Evolutionary conservation across 2,888 invertebrate genomes (phyloP).

Genomic region (Prostheceraeus crozeri): DNA sequence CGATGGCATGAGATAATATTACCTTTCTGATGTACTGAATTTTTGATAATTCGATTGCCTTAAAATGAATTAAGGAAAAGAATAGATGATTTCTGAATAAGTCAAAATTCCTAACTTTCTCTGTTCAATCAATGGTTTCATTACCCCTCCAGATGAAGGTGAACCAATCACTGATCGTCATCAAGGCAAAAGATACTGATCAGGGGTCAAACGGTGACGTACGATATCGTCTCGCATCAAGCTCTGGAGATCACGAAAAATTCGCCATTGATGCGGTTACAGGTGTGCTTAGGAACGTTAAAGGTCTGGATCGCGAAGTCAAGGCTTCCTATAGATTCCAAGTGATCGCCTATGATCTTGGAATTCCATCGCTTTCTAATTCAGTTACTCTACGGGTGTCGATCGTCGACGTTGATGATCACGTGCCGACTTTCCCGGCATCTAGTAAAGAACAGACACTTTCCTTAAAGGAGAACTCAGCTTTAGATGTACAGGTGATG

Average conservation of each 20-base stretch:
- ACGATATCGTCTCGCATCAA: not conserved
- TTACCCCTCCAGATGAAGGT: too few relatives aligned
- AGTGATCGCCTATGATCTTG: not conserved
- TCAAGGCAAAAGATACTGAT: not conserved
- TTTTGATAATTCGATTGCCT: too few relatives aligned
- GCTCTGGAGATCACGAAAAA: slow-evolving; percentile 5
- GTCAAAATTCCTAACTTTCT: too few relatives aligned
- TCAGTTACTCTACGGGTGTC: not conserved
- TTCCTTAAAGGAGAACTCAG: slow-evolving; percentile 8
- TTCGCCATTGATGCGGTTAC: slow-evolving; percentile 17
- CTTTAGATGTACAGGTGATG: not conserved
- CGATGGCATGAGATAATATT: too few relatives aligned
- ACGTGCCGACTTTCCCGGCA: not conserved
- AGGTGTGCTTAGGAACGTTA: not conserved
- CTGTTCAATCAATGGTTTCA: too few relatives aligned
- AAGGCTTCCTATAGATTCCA: slow-evolving; percentile 4
- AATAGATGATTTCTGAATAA: too few relatives aligned
- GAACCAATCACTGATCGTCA: not conserved
- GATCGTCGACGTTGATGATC: slow-evolving; percentile 2
- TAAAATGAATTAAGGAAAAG: too few relatives aligned
- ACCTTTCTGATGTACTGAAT: too few relatives aligned
- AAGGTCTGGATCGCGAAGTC: not conserved
- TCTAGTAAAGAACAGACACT: not conserved
- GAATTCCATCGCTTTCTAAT: not conserved
- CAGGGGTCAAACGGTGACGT: not conserved